Evolutionary conservation across 2,888 invertebrate species (phyloP).

Genomic region (Aleiodes testaceus): DNA sequence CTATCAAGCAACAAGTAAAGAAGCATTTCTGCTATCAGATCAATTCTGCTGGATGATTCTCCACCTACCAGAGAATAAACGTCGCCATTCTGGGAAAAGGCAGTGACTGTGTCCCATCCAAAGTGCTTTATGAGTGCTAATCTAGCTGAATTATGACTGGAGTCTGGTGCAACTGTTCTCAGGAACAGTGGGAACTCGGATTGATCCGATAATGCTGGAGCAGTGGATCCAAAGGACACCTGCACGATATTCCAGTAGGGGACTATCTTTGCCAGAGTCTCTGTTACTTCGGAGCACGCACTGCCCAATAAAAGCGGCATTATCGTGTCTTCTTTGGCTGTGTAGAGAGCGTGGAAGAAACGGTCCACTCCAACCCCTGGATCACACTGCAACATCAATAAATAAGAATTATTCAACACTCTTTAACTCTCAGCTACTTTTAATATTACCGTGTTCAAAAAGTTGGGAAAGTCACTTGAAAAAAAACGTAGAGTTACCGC

Average conservation of each 20-base stretch:
- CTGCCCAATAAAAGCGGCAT: conserved; percentile 91
- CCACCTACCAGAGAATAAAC: conserved; percentile 82
- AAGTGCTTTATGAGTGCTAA: conserved; percentile 87
- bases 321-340: conserved; percentile 79
- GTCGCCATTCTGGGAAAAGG: conserved; percentile 91
- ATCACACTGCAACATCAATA: conserved; percentile 82
- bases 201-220: conserved; percentile 91
- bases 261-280: conserved; percentile 91
- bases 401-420: too few relatives aligned
- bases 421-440: neutral
- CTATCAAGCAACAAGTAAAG: neutral
- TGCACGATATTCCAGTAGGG: conserved; percentile 95
- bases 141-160: conserved; percentile 90
- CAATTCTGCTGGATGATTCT: too few relatives aligned
- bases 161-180: conserved; percentile 91
- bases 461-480: conserved; percentile 22
- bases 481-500: conserved; percentile 23
- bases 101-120: conserved; percentile 91
- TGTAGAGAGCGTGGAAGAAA: conserved; percentile 93
- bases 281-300: conserved; percentile 92
- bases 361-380: conserved; percentile 93
- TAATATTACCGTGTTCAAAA: conserved; percentile 19
- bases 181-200: conserved; percentile 92
- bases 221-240: conserved; percentile 92
- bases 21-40: neutral